Evolutionary conservation across 2,113 vertebrate genomes (phyloP), one percentile per base, ranked within the genome.

Genomic region (Sylvilagus bachmani): DNA sequence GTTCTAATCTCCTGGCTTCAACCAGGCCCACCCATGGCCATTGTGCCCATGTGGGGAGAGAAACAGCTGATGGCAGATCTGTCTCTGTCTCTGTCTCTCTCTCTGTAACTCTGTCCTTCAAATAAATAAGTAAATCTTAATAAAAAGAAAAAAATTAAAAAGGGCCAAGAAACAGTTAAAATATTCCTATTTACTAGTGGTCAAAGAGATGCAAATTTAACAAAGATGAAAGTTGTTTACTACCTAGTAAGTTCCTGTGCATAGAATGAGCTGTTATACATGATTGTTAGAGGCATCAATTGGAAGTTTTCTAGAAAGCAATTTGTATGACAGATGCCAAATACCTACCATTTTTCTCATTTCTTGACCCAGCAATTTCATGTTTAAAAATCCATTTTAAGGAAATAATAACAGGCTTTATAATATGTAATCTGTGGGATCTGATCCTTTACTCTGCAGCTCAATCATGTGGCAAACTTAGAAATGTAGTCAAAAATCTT

Each of bases 371-470:
- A 89, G 13, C 7, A 82, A 89, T 79, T 94, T 92, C 14, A 25
- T 25, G 24, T 86, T 96, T 89, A 80, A 93, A 92, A 90, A 44
- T 78, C 8, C 17, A 64, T 74, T 89, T 82, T 82, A 93, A 81
- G 49, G 9, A 92, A 94, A 77, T 90, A 10, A 66, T 38, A 61
- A 22, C 89, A 67, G 33, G 12, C 19, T 93, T 78, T 38, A 83
- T 83, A 92, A 90, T 38, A 4, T 75, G 89, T 66, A 87, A 13
- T 62, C n/a, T 73, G 92, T 86, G 71, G 31, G 27, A 44, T 36
- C 44, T 86, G n/a, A 67, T 70, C 6, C 44, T 70, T 96, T 71
- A 67, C 51, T 91, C 25, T 27, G 44, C 16, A 5, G 69, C 38
- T 67, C 21, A 70, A 62, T 58, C n/a, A 27, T 36, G 5, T 33